A percentile compares a stretch with the other conserved stretches of the same genome.
Evolutionary conservation across 2,797 vertebrate species (phyloP).

Genomic region (Serranus cabrilla): DNA sequence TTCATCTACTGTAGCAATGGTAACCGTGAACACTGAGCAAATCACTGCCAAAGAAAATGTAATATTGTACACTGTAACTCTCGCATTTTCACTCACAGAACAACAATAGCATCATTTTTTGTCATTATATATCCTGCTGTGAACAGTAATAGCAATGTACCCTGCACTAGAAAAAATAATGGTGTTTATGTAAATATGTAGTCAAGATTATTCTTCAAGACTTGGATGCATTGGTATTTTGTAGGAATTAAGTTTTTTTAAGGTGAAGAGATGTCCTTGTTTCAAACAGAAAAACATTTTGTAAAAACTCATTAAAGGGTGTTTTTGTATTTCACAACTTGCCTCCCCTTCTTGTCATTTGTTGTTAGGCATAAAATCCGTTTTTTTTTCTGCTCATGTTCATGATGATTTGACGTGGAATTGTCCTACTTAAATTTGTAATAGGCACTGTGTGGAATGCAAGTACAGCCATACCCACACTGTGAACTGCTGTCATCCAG

Average conservation of each 20-base stretch:
- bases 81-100: slow-evolving; percentile 26
- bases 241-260: slow-evolving; percentile 29
- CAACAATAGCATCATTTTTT: slow-evolving; percentile 2
- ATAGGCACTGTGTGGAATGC: not conserved
- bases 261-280: not conserved
- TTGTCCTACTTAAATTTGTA: not conserved
- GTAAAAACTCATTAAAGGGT: slow-evolving; percentile 45
- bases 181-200: slow-evolving; percentile 63
- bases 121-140: slow-evolving; percentile 6
- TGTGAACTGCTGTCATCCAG: not conserved
- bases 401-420: not conserved
- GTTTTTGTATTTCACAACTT: slow-evolving; percentile 36
- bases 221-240: slow-evolving; percentile 19
- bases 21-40: slow-evolving; percentile 12
- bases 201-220: slow-evolving; percentile 27
- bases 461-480: not conserved
- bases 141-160: slow-evolving; percentile 12
- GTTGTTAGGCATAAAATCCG: not conserved
- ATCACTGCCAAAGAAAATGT: slow-evolving; percentile 27
- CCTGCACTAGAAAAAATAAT: slow-evolving; percentile 37
- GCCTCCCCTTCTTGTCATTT: not conserved
- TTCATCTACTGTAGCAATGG: slow-evolving; percentile 1
- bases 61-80: not conserved
- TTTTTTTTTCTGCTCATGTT: not conserved
- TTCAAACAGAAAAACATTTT: slow-evolving; percentile 26